Conservation (phyloP, 2,797 vertebrate genomes). For the Aulostomus chinensis region DNA sequence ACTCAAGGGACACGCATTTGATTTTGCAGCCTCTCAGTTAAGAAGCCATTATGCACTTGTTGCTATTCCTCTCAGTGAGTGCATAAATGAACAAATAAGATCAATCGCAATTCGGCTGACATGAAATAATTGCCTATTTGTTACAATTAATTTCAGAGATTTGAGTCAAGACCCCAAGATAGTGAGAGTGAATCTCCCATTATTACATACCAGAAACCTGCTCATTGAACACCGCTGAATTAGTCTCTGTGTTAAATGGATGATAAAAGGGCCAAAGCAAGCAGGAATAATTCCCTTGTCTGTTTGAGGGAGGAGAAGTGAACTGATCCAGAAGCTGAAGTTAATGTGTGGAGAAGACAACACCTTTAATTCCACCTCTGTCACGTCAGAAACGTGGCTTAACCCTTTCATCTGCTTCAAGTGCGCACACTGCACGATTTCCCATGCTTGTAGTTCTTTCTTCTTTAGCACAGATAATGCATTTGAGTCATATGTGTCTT, state of each 20-base stretch:
- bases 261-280: conserved; percentile 42
- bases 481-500: conserved; percentile 11
- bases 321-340: conserved; percentile 31
- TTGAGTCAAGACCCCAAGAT: conserved; percentile 54
- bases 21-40: conserved; percentile 51
- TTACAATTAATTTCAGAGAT: conserved; percentile 65
- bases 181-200: conserved; percentile 62
- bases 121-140: conserved; percentile 71
- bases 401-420: conserved; percentile 8
- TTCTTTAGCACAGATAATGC: conserved; percentile 12
- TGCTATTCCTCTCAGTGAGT: conserved; percentile 31
- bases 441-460: too few species aligned
- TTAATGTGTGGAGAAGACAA: conserved; percentile 17
- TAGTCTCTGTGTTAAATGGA: conserved; percentile 37
- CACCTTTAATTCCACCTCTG: conserved; percentile 15
- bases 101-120: conserved; percentile 55
- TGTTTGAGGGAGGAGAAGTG: conserved; percentile 22
- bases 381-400: conserved; percentile 26
- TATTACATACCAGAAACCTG: conserved; percentile 47
- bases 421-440: background rate
- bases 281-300: conserved; percentile 21
- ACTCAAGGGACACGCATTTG: conserved; percentile 32
- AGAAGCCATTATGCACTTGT: conserved; percentile 47
- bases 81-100: conserved; percentile 63
- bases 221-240: conserved; percentile 53